Evolutionary conservation across 1,140 invertebrate species (phyloP).

Genomic region (Lasioglossum albipes): DNA sequence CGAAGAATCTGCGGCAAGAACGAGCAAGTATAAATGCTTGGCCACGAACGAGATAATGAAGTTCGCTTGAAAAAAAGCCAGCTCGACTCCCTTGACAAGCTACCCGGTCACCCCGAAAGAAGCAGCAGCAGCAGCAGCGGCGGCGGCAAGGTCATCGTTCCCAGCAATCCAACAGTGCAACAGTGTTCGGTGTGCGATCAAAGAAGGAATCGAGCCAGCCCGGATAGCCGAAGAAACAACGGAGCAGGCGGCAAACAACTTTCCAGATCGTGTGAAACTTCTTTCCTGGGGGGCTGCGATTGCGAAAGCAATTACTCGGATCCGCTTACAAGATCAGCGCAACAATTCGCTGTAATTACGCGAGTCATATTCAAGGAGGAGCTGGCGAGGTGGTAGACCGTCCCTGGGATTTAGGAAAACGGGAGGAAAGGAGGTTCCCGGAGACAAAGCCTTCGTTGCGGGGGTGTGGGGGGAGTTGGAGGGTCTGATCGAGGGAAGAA

Average conservation of each 20-base stretch:
- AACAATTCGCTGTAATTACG: constrained; percentile 45
- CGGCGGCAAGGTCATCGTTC: not conserved
- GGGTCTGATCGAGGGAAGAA: constrained; percentile 19
- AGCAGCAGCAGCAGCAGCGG: not conserved
- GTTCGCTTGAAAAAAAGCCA: too few species aligned
- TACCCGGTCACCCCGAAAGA: not conserved
- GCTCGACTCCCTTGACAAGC: not conserved
- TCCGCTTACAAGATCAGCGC: constrained; percentile 37
- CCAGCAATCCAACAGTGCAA: not conserved
- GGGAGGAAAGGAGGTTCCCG: constrained; percentile 40
- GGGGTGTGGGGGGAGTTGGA: constrained; percentile 15
- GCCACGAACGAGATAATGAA: too few species aligned
- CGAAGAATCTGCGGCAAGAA: too few species aligned
- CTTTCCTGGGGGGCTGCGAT: not conserved
- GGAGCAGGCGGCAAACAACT: not conserved
- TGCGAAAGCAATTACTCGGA: constrained; percentile 26
- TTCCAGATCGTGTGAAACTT: not conserved
- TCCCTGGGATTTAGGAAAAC: constrained; percentile 50
- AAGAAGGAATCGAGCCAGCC: not conserved
- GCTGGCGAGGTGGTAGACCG: not conserved
- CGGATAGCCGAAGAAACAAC: not conserved
- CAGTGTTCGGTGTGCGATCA: not conserved
- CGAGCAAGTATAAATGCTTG: too few species aligned
- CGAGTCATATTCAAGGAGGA: constrained; percentile 45
- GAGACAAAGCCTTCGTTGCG: constrained; percentile 47